Base-by-base conservation (phyloP, 1,140 invertebrate genomes). In the Carposina sasakii region DNA sequence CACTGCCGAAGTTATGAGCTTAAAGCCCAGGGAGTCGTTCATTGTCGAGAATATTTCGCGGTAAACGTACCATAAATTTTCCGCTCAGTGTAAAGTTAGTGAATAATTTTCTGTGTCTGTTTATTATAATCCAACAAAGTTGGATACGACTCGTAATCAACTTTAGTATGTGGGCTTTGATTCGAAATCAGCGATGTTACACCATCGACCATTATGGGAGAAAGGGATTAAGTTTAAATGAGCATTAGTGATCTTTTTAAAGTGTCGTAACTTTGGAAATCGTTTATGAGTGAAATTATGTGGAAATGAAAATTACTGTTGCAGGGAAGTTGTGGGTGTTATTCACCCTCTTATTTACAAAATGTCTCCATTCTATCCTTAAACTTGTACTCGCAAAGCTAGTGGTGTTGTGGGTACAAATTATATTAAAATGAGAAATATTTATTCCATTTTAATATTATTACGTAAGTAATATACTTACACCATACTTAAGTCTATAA, bases 11-110 rank as follows among this genome's bases (percentile, higher is more conserved):
- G 70, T 76, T 76, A 67, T 67, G 69, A 72, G 64, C 67, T 69
- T 60, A 67, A 74, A 77, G 64, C 66, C 71, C 70, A 64, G 69
- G 66, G 71, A 71, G 60, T 75, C 72, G 70, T 76, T 75, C 70
- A 70, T 73, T 75, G 71, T 72, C 58, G 58, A 63, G 64, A 71
- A 74, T n/a, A 76, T 71, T 79, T 71, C 62, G 71, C 60, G 73
- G 76, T 76, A 70, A 79, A 63, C 66, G 63, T 74, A 71, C 73
- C 71, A 79, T 79, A 79, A 76, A 76, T 76, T 76, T 75, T 64
- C 57, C 62, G 61, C 65, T 79, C 69, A 64, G 63, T 58, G 52
- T 60, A 66, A 76, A 79, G 69, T 79, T 76, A 68, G 71, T 68
- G 71, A 76, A 79, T 76, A 76, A 76, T 73, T 73, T 76, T 74